Conservation (phyloP, 2,888 invertebrate genomes). For the Embidobia sp. region DNA sequence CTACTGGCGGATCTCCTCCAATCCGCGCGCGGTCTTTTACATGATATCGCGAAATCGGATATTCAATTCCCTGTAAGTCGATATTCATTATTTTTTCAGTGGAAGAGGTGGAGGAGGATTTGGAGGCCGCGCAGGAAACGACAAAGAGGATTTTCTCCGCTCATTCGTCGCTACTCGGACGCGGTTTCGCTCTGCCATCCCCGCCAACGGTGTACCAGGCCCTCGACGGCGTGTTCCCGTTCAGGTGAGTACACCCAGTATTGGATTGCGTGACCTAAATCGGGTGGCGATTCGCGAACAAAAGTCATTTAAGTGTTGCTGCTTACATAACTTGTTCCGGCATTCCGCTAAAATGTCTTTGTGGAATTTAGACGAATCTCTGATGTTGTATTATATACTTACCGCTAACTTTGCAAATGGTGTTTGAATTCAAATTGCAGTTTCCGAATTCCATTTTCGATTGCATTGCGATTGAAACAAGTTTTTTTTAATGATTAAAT, state of each 20-base stretch:
- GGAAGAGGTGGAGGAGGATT: slow-evolving; percentile 88
- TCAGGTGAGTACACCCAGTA: slow-evolving; percentile 85
- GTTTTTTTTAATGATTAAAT: too few relatives aligned
- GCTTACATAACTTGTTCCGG: too few relatives aligned
- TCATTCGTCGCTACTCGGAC: slow-evolving; percentile 90
- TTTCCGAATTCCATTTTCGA: too few relatives aligned
- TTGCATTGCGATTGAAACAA: too few relatives aligned
- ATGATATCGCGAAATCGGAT: slow-evolving; percentile 39
- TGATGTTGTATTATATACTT: too few relatives aligned
- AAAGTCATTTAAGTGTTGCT: too few relatives aligned
- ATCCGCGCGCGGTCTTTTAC: background rate
- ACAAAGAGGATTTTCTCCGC: slow-evolving; percentile 81
- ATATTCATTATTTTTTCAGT: slow-evolving; percentile 76
- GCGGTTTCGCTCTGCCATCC: slow-evolving; percentile 94
- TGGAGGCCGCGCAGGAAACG: slow-evolving; percentile 87
- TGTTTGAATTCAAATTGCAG: too few relatives aligned
- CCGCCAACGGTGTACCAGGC: slow-evolving; percentile 95
- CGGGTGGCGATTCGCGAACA: slow-evolving; percentile 11
- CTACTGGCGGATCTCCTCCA: too few relatives aligned
- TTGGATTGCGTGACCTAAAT: slow-evolving; percentile 38
- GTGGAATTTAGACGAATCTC: too few relatives aligned
- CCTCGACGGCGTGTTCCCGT: slow-evolving; percentile 92
- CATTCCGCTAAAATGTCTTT: too few relatives aligned
- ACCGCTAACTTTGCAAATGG: too few relatives aligned
- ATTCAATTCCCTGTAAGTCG: slow-evolving; percentile 26